Conservation (phyloP, 2,888 invertebrate genomes). For the Tenthredo distinguenda region DNA sequence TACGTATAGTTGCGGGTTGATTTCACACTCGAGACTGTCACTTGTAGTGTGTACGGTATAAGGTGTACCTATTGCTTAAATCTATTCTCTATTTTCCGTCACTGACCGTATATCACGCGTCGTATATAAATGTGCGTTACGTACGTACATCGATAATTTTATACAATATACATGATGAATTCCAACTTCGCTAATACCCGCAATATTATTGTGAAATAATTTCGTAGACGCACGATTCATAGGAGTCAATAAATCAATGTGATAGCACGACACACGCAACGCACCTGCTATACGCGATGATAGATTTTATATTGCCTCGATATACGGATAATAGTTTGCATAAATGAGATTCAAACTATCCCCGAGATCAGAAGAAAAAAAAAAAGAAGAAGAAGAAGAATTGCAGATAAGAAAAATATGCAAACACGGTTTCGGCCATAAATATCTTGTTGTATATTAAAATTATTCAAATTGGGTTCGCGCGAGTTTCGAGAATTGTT, state of each 20-base stretch:
- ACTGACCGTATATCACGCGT: not conserved
- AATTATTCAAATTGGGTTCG: constrained; percentile 6
- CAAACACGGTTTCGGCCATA: not conserved
- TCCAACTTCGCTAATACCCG: not conserved
- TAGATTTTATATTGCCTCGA: not conserved
- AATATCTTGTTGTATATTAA: constrained; percentile 3
- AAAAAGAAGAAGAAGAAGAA: not conserved
- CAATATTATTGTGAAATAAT: not conserved
- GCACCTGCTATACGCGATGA: not conserved
- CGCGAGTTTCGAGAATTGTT: not conserved
- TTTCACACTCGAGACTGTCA: not conserved
- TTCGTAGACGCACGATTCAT: not conserved
- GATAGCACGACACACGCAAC: not conserved
- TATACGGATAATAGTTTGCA: not conserved
- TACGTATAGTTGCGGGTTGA: not conserved
- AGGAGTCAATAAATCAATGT: not conserved
- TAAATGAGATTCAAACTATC: not conserved
- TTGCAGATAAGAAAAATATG: not conserved
- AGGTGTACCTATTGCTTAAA: not conserved
- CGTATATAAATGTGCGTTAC: not conserved
- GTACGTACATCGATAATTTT: not conserved
- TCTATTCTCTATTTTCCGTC: not conserved
- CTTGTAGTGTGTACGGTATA: not conserved
- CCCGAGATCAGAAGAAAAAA: not conserved
- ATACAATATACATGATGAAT: not conserved